Evolutionary conservation across 2,113 vertebrate genomes (phyloP).

Genomic region (Irena cyanogastra): DNA sequence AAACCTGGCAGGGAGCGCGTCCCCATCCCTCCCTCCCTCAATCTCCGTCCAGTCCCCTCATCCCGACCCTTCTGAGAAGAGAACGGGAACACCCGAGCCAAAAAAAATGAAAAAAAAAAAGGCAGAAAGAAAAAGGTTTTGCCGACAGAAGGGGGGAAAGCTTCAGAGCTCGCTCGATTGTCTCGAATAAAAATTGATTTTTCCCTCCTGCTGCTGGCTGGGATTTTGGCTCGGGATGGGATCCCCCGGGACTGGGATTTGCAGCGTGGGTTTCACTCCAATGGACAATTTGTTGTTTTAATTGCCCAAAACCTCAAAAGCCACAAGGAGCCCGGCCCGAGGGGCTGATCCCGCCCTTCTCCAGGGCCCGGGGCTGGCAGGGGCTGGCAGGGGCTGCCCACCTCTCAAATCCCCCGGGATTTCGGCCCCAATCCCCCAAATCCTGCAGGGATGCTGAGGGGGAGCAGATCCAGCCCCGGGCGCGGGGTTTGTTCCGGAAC

Average conservation of each 20-base stretch:
- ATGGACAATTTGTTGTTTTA: not conserved
- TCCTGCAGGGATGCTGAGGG: not conserved
- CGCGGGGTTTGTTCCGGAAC: not conserved
- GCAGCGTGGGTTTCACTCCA: not conserved
- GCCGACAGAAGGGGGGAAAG: not conserved
- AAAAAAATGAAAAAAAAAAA: too few species aligned
- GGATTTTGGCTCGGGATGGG: not conserved
- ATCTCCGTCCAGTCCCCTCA: not conserved
- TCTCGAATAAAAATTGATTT: not conserved
- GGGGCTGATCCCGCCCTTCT: not conserved
- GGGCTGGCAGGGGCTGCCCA: not conserved
- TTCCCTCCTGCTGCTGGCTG: not conserved
- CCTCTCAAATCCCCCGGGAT: not conserved
- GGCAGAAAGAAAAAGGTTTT: not conserved
- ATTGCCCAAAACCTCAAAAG: not conserved
- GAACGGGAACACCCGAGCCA: not conserved
- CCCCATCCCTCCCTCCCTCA: not conserved
- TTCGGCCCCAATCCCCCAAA: not conserved
- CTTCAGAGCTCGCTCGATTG: not conserved
- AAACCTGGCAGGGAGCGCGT: not conserved
- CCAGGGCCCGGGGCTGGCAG: too few species aligned
- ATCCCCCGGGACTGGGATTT: not conserved
- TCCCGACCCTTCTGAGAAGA: fast-evolving
- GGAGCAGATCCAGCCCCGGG: not conserved
- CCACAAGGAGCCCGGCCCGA: too few species aligned